Evolutionary conservation across 2,888 invertebrate species (phyloP).

Genomic region (Tachina fera): DNA sequence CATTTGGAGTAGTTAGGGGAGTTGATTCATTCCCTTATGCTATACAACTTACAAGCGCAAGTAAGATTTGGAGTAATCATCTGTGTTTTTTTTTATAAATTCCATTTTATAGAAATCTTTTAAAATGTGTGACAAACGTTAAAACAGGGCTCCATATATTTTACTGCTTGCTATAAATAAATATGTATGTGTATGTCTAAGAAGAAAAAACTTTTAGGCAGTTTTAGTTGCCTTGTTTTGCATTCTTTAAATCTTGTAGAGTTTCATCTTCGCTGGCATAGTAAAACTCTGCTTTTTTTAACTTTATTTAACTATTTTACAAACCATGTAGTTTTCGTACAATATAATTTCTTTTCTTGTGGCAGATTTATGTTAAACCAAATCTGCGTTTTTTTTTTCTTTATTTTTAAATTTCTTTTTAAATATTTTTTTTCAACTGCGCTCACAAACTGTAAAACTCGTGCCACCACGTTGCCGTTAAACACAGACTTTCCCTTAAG

Average conservation of each 20-base stretch:
- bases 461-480: conserved; percentile 63
- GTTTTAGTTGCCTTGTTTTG: conserved; percentile 56
- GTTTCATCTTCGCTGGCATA: conserved; percentile 6
- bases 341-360: conserved; percentile 60
- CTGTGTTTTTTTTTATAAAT: no score
- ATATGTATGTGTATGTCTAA: neutral
- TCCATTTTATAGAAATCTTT: no score
- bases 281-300: conserved; percentile 22
- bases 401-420: conserved; percentile 23
- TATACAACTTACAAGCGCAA: no score
- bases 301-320: conserved; percentile 28
- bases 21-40: no score
- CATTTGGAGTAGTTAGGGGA: no score
- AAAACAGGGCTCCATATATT: no score
- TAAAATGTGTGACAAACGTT: neutral
- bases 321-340: conserved; percentile 17
- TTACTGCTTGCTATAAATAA: neutral
- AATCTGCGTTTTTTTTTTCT: conserved; percentile 47
- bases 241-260: conserved; percentile 32
- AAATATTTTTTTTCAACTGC: conserved; percentile 29
- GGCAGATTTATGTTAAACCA: conserved; percentile 69
- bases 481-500: conserved; percentile 57
- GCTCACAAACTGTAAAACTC: conserved; percentile 32
- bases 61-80: no score
- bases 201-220: conserved; percentile 47